phyloP scores from a whole-genome alignment of 2,797 vertebrate genomes.

The Vespertilio murinus region DNA sequence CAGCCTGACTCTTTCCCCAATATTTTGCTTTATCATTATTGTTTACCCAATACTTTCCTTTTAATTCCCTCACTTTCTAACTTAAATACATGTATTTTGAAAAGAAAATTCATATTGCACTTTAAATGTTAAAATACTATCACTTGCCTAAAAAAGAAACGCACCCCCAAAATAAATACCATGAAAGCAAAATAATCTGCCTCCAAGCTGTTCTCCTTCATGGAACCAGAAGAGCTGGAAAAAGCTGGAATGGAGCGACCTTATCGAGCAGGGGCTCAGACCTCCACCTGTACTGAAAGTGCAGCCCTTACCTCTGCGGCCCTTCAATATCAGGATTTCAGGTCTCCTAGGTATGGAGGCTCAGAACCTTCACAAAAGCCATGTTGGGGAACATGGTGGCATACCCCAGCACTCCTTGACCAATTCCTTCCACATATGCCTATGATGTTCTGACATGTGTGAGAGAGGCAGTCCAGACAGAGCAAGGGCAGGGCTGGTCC shows the following conservation, averaged over 20 bases:
- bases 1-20: background rate
- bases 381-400: rapidly evolving
- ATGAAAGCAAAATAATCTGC: background rate
- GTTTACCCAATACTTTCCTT: background rate
- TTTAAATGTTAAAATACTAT: background rate
- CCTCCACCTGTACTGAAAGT: background rate
- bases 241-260: background rate
- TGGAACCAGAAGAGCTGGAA: background rate
- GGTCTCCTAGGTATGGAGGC: background rate
- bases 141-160: background rate
- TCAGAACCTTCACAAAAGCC: background rate
- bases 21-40: background rate
- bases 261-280: background rate
- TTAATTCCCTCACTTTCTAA: background rate
- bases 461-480: background rate
- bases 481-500: too few species aligned
- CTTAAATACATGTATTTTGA: background rate
- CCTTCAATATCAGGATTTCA: background rate
- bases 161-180: background rate
- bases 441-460: too few species aligned
- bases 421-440: background rate
- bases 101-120: background rate
- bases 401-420: background rate
- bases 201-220: background rate
- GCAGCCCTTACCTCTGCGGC: background rate